These are phyloP conservation scores for Gadus chalcogrammus DNA, from an alignment of 2,113 vertebrate species.

Conservation along the genomic window DNA sequence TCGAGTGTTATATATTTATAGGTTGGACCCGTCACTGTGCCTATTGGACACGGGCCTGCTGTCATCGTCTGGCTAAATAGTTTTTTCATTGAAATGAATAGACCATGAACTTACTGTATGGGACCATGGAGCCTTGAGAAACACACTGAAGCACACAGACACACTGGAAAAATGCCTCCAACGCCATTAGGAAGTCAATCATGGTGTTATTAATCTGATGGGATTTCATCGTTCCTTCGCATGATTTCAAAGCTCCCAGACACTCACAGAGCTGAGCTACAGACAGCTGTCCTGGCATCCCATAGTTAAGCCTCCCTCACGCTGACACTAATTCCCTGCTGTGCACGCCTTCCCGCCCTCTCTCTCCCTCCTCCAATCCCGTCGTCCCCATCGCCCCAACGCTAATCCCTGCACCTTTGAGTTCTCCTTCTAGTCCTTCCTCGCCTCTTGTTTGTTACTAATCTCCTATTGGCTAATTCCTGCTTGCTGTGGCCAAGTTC, in stretches of 20 bases:
- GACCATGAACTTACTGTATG: slow-evolving; percentile 53
- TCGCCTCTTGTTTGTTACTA: slow-evolving; percentile 25
- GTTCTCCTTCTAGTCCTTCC: slow-evolving; percentile 8
- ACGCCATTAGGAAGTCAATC: slow-evolving; percentile 14
- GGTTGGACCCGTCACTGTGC: slow-evolving; percentile 53
- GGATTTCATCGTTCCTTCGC: slow-evolving; percentile 31
- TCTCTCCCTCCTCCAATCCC: background rate
- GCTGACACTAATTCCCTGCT: slow-evolving; percentile 8
- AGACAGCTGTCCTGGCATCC: background rate
- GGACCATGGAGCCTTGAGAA: slow-evolving; percentile 28
- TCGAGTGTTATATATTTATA: slow-evolving; percentile 42
- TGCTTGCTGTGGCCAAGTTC: slow-evolving; percentile 14
- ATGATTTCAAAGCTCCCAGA: slow-evolving; percentile 11
- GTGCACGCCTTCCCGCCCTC: slow-evolving; percentile 10
- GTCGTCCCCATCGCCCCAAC: background rate
- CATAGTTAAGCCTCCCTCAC: no score
- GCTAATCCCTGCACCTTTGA: slow-evolving; percentile 31
- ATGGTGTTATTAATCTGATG: slow-evolving; percentile 23
- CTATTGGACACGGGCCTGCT: slow-evolving; percentile 65
- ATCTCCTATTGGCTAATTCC: background rate
- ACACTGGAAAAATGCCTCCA: slow-evolving; percentile 5
- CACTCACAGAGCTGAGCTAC: slow-evolving; percentile 20
- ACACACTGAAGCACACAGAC: background rate
- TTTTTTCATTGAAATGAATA: slow-evolving; percentile 41
- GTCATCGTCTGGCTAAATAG: slow-evolving; percentile 44